These are phyloP conservation scores for Thereva nobilitata DNA, from an alignment of 2,888 invertebrate genomes.

Conservation along the genomic window DNA sequence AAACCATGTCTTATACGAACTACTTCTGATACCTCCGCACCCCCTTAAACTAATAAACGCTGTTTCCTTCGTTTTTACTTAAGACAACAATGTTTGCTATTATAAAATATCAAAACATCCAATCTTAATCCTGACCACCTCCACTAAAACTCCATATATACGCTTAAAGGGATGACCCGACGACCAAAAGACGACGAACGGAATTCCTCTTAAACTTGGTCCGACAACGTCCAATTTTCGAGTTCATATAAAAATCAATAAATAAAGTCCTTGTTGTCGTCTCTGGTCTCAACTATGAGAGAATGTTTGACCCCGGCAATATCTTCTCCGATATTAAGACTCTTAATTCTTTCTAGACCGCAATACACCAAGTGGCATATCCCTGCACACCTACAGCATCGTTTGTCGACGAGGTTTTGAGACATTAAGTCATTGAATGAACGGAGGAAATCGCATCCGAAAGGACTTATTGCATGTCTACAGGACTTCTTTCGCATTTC, in stretches of 20 bases:
- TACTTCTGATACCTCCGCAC: too few relatives aligned
- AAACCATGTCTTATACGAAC: too few relatives aligned
- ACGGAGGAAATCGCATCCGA: constrained; percentile 36
- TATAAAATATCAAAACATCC: too few relatives aligned
- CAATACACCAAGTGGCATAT: constrained; percentile 17
- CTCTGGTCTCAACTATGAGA: neutral
- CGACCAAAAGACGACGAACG: too few relatives aligned
- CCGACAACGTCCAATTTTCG: neutral
- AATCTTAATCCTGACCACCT: too few relatives aligned
- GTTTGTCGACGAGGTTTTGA: constrained; percentile 24
- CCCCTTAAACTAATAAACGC: too few relatives aligned
- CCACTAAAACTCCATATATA: too few relatives aligned
- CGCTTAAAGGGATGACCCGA: too few relatives aligned
- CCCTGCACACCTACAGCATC: constrained; percentile 24
- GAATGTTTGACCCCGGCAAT: constrained; percentile 21
- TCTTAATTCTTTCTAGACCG: constrained; percentile 21
- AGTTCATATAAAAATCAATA: constrained; percentile 13
- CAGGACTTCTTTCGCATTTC: constrained; percentile 27
- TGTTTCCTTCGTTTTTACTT: too few relatives aligned
- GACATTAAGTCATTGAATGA: constrained; percentile 37
- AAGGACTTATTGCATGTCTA: constrained; percentile 41
- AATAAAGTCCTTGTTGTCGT: neutral
- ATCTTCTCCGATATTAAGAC: constrained; percentile 16
- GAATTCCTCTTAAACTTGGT: too few relatives aligned
- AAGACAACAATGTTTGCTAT: too few relatives aligned